phyloP scores from a whole-genome alignment of 2,888 invertebrate genomes.

The Hyalella azteca region DNA sequence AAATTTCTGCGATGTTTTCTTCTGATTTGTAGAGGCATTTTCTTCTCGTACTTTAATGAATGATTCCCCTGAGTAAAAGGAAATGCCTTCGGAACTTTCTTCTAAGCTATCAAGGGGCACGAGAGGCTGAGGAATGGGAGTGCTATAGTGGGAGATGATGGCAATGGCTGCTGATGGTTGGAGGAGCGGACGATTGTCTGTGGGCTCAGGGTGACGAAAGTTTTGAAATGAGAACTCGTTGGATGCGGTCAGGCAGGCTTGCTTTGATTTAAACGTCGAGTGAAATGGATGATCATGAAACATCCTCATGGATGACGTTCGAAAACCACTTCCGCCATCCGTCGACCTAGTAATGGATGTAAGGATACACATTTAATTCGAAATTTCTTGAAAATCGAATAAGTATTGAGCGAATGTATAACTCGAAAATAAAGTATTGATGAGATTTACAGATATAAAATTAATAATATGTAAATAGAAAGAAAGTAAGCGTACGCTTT shows the following conservation, averaged over 20 bases:
- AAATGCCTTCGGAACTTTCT: neutral
- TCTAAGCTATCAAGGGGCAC: neutral
- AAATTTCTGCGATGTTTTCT: neutral
- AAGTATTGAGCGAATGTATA: too few relatives aligned
- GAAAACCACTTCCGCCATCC: neutral
- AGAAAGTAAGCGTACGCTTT: too few relatives aligned
- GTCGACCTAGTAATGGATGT: neutral
- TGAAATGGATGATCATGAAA: neutral
- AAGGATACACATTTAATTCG: too few relatives aligned
- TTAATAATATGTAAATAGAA: too few relatives aligned
- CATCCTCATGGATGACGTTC: neutral
- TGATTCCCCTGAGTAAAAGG: neutral
- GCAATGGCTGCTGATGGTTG: neutral
- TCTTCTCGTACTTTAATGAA: neutral
- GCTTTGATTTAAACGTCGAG: neutral
- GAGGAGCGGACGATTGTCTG: neutral
- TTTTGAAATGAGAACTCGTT: neutral
- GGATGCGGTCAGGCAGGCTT: neutral
- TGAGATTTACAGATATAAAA: too few relatives aligned
- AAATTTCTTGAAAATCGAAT: too few relatives aligned
- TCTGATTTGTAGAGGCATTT: neutral
- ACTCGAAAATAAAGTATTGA: too few relatives aligned
- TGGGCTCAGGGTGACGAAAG: neutral
- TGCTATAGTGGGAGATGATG: neutral
- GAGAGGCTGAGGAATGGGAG: neutral